Evolutionary conservation across 53 echinoderm and acorn worm species (phyloP), one percentile per base, ranked within the genome.

Genomic region (Holothuria scabra): DNA sequence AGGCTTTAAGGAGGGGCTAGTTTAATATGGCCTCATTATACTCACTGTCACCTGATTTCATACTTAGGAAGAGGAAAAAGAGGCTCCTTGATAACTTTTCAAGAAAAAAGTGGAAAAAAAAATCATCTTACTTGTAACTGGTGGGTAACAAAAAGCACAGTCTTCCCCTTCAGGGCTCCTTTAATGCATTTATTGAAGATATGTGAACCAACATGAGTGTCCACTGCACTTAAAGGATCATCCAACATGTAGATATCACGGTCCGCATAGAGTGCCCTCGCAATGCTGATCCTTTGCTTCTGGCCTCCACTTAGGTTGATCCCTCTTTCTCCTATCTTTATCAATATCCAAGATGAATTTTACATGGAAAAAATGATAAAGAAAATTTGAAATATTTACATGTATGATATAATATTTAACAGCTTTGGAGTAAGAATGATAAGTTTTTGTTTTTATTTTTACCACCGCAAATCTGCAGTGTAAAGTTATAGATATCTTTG

Each of bases 141-240:
- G 85, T 94, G 94, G 21, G 94, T 91, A 19, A 94, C 91, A 52
- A 95, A 92, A 21, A 92, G 76, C 7, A 89, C 84, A 14, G 95
- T 92, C 83, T 90, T 95, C 12, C 90, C 90, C 28, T 78, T 34
- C 68, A 95, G 81, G 10, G 89, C 92, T 9, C 81, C 88, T 60
- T 92, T 90, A 71, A 95, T 92, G 55, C 89, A 89, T 25, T 92
- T 84, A 20, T 61, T 92, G 72, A 95, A 95, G 80, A 95, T 90
- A 72, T 95, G 95, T 34, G 87, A 82, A 28, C 95, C 95, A n/a
- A 95, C 95, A 65, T 95, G 95, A 3, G 92, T 90, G 74, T 95
- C 95, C 14, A 95, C 95, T 23, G 95, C 95, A 79, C 95, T 95
- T n/a, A 95, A 67, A 8, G 95, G 95, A 65, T 95, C 95, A 33